Percentiles rank a stretch among this genome's conserved stretches.
phyloP scores from a whole-genome alignment of 2,888 invertebrate genomes.

The Limnephilus rhombicus region DNA sequence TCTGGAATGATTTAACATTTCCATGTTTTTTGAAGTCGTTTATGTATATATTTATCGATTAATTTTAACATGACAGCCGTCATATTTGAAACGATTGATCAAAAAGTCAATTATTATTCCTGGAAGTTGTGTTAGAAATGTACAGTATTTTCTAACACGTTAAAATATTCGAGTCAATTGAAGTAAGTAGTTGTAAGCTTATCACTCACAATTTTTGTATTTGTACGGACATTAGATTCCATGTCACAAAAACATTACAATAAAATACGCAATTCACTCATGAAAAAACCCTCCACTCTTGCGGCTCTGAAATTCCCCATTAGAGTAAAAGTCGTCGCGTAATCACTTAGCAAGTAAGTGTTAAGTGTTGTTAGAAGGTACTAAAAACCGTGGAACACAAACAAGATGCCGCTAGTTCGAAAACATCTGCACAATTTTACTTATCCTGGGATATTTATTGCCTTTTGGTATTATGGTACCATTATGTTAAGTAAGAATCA shows the following conservation, averaged over 20 bases:
- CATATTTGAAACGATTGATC: no score
- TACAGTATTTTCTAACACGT: no score
- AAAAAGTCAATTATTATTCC: no score
- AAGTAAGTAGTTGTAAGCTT: background rate
- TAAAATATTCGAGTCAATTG: background rate
- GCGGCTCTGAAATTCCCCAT: background rate
- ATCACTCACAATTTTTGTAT: background rate
- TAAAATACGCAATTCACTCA: background rate
- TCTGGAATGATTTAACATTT: no score
- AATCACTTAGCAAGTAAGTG: background rate
- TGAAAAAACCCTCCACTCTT: background rate
- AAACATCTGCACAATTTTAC: background rate
- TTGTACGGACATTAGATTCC: background rate
- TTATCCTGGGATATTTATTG: background rate
- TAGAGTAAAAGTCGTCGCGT: background rate
- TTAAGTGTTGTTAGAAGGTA: background rate
- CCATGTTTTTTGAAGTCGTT: no score
- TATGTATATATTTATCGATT: no score
- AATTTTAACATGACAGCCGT: no score
- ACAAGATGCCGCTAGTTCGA: background rate
- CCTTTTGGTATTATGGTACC: background rate
- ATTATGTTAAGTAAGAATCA: no score
- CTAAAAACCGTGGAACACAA: background rate
- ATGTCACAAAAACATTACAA: background rate
- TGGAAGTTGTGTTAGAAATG: no score